phyloP scores from a whole-genome alignment of 2,888 invertebrate genomes.

The Parapristionchus giblindavisi region DNA sequence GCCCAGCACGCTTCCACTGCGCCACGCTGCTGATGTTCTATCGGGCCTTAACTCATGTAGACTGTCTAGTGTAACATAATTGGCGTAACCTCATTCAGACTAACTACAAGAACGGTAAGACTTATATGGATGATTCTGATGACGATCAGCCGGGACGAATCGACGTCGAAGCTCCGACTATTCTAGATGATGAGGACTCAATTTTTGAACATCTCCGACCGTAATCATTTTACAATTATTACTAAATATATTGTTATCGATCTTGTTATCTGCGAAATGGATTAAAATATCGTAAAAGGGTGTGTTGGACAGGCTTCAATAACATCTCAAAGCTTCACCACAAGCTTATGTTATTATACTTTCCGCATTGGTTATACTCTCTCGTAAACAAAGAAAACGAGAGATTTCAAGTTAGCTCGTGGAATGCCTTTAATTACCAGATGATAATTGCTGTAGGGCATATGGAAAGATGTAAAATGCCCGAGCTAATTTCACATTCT shows the following conservation, averaged over 20 bases:
- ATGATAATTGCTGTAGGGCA: too few species aligned
- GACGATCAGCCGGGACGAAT: background rate
- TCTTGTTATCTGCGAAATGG: too few species aligned
- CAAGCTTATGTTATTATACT: too few species aligned
- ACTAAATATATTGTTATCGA: background rate
- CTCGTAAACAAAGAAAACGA: too few species aligned
- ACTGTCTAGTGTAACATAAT: conserved; percentile 1
- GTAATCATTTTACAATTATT: background rate
- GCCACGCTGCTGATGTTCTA: conserved; percentile 79
- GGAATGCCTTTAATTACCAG: too few species aligned
- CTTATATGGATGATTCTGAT: background rate
- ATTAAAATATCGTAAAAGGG: background rate
- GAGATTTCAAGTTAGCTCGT: too few species aligned
- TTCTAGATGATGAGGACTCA: conserved; percentile 26
- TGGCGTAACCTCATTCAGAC: conserved; percentile 1
- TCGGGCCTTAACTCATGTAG: background rate
- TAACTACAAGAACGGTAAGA: background rate
- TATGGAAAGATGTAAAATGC: too few species aligned
- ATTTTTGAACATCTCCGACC: conserved; percentile 7
- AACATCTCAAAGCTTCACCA: too few species aligned
- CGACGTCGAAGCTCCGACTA: background rate
- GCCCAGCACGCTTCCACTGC: conserved; percentile 85
- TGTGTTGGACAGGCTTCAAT: too few species aligned
- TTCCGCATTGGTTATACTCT: too few species aligned
- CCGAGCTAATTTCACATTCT: too few species aligned